Percentiles rank a stretch among this genome's conserved stretches.
These are phyloP conservation scores for Lasioglossum vierecki DNA, from an alignment of 2,888 invertebrate genomes.

Conservation along the genomic window DNA sequence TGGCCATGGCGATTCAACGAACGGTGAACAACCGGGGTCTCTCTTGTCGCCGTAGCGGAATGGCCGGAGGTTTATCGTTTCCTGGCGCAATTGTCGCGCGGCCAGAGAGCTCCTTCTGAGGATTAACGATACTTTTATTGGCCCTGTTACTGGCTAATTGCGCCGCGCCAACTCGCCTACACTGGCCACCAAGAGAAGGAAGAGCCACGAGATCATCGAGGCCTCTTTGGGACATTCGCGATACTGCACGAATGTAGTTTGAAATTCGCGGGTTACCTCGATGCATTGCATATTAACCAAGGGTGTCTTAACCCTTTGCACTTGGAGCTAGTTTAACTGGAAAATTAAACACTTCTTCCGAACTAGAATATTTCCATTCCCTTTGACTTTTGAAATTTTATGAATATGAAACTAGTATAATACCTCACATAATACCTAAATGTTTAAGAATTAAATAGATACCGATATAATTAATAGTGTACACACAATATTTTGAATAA, in stretches of 20 bases:
- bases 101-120: constrained; percentile 62
- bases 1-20: not conserved
- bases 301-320: too few relatives aligned
- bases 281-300: too few relatives aligned
- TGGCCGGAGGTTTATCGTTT: constrained; percentile 69
- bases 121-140: constrained; percentile 80
- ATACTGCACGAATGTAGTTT: not conserved
- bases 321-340: too few relatives aligned
- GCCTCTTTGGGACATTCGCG: not conserved
- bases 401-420: too few relatives aligned
- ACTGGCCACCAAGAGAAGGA: constrained; percentile 20
- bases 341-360: too few relatives aligned
- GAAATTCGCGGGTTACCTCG: constrained; percentile 41
- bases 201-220: constrained; percentile 20
- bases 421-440: too few relatives aligned
- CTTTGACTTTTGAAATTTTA: too few relatives aligned
- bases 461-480: too few relatives aligned
- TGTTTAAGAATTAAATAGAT: too few relatives aligned
- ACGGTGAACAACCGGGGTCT: not conserved
- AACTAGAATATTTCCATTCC: too few relatives aligned
- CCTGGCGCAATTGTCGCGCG: constrained; percentile 75
- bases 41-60: constrained; percentile 42
- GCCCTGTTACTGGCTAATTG: constrained; percentile 77
- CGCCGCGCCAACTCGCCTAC: constrained; percentile 73
- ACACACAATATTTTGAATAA: too few relatives aligned